These are phyloP conservation scores for Ellobius talpinus DNA, from an alignment of 2,113 vertebrate genomes.

Conservation along the genomic window DNA sequence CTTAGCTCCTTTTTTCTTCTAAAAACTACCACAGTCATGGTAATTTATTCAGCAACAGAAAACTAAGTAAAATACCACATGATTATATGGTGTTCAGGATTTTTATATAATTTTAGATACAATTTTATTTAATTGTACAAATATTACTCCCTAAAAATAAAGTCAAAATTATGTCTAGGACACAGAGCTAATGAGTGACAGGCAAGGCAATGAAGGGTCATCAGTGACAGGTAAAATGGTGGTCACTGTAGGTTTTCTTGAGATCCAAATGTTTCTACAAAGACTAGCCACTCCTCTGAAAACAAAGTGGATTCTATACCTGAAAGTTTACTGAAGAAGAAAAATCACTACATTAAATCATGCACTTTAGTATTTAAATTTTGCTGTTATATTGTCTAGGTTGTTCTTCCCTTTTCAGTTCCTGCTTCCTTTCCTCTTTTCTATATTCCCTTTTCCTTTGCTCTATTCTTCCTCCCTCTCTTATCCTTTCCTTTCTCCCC, in stretches of 20 bases:
- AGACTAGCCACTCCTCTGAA: not conserved
- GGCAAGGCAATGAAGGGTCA: not conserved
- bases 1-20: too few relatives aligned
- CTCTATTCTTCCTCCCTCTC: too few relatives aligned
- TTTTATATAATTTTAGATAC: not conserved
- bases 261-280: not conserved
- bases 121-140: not conserved
- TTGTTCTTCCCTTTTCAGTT: not conserved
- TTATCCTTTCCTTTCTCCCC: not conserved
- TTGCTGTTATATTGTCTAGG: not conserved
- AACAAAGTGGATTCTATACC: not conserved
- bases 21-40: not conserved
- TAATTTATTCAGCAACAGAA: not conserved
- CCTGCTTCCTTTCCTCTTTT: not conserved
- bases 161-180: not conserved
- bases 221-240: not conserved
- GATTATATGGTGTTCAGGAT: not conserved
- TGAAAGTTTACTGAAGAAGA: not conserved
- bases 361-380: not conserved
- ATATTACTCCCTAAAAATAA: not conserved
- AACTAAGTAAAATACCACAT: not conserved
- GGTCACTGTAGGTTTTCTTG: not conserved
- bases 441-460: not conserved
- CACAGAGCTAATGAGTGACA: not conserved
- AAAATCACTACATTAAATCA: not conserved